Base-by-base conservation (phyloP, 2,888 invertebrate genomes). In the Pecten maximus region DNA sequence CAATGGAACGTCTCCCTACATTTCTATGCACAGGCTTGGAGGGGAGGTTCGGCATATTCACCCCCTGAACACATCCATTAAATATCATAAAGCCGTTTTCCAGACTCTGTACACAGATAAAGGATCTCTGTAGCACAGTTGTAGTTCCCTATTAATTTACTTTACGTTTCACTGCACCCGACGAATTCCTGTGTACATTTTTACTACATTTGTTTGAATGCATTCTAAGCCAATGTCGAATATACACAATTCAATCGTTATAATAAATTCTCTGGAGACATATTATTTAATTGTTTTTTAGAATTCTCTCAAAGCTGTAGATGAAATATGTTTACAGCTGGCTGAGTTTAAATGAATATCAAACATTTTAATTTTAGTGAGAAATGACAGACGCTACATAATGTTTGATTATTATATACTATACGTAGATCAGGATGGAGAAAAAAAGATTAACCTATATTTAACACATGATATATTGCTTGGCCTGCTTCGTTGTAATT, bases 41-140 rank as follows among this genome's bases (percentile, higher is more conserved):
- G 74, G 74, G 23, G 74, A 74, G 28, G 35, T 74, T 74, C 74
- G 74, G 74, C 74, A 74, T 74, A 54, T 74, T 74, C 74, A 35
- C 74, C 74, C 74, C 23, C 74, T 74, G 74, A 74, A 74, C 74
- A 74, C 74, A 12, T 74, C 74, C 74, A 74, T 74, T 74, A 74
- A 28, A 74, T 74, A 74, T 28, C 74, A 74, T 74, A 74, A 74
- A 74, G 74, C 74, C 16, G 28, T 35, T 74, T 74, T 23, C 74
- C 74, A 74, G 74, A 74, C 74, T 74, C 74, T 28, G 74, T 74
- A 28, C 28, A 74, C 74, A 74, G 74, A 74, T 74, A 74, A 35
- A 2, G 35, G 74, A 74, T 74, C 74, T 35, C 28, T 35, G 74
- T 74, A 74, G 28, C 74, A 74, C 74, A 8, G 74, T 0, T 74